Percentiles rank a stretch among this genome's conserved stretches.
These are phyloP conservation scores for Carterocephalus palaemon DNA, from an alignment of 2,888 invertebrate genomes.

Conservation along the genomic window DNA sequence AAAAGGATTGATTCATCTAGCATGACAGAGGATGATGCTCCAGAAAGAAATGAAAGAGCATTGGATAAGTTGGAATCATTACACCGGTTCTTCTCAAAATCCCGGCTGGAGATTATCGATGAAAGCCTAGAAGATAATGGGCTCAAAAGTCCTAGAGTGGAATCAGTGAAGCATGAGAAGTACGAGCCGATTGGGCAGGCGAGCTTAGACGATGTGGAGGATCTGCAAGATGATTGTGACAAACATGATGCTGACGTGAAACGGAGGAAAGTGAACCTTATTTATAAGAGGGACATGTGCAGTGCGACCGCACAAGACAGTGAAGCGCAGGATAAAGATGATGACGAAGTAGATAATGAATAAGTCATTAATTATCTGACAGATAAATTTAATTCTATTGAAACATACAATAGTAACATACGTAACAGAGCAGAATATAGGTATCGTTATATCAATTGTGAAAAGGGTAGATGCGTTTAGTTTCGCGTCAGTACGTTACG, in stretches of 20 bases:
- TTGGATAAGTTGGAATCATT: slow-evolving; percentile 67
- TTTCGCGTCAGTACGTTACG: no score
- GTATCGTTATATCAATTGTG: no score
- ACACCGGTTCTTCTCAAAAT: slow-evolving; percentile 67
- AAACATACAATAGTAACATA: no score
- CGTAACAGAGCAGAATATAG: no score
- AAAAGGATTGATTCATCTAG: slow-evolving; percentile 59
- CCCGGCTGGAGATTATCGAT: slow-evolving; percentile 70
- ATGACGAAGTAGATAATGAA: no score
- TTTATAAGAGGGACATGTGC: no score
- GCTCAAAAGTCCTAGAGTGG: slow-evolving; percentile 39
- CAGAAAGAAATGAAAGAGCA: slow-evolving; percentile 59
- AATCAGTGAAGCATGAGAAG: slow-evolving; percentile 29
- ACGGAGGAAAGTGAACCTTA: no score
- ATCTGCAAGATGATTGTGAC: slow-evolving; percentile 58
- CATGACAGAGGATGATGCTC: slow-evolving; percentile 64
- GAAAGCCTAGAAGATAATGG: slow-evolving; percentile 63
- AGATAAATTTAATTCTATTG: no score
- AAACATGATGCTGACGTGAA: slow-evolving; percentile 28
- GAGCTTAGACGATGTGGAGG: slow-evolving; percentile 69
- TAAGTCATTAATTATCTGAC: no score
- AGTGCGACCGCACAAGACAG: no score
- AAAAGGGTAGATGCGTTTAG: no score
- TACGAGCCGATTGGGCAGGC: slow-evolving; percentile 58
- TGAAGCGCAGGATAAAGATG: no score